Conservation (phyloP, 2,888 invertebrate genomes). For the Sarcophaga caerulescens region DNA sequence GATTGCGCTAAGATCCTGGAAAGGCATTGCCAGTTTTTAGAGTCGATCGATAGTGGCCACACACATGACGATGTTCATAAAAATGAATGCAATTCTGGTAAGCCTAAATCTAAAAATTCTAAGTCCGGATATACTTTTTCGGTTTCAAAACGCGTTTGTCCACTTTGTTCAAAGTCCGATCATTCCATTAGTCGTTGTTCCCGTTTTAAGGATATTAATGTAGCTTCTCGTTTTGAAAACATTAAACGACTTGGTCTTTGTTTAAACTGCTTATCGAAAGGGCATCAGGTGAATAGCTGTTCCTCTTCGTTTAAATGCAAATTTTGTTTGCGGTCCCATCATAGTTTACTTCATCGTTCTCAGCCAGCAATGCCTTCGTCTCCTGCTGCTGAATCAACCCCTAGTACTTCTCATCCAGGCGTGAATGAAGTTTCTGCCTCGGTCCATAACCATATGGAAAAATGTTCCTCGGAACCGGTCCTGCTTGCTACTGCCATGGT, state of each 20-base stretch:
- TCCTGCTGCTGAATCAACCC: neutral
- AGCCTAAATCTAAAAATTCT: neutral
- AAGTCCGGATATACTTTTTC: slow-evolving; percentile 14
- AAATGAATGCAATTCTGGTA: neutral
- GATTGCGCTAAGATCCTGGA: slow-evolving; percentile 47
- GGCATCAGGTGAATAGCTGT: too few relatives aligned
- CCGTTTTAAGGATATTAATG: slow-evolving; percentile 30
- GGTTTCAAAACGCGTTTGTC: slow-evolving; percentile 17
- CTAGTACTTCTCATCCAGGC: neutral
- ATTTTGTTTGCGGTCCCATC: slow-evolving; percentile 31
- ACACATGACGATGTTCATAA: neutral
- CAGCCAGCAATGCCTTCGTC: neutral
- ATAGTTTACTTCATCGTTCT: slow-evolving; percentile 52
- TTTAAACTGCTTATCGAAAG: neutral
- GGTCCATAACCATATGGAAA: slow-evolving; percentile 36
- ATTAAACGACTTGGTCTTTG: slow-evolving; percentile 24
- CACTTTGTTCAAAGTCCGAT: slow-evolving; percentile 15
- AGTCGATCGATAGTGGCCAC: slow-evolving; percentile 11
- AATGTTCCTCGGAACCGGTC: slow-evolving; percentile 26
- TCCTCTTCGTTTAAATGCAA: slow-evolving; percentile 38
- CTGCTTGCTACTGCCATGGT: slow-evolving; percentile 57
- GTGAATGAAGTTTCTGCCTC: slow-evolving; percentile 4
- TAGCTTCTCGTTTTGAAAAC: slow-evolving; percentile 26
- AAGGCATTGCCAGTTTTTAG: slow-evolving; percentile 47
- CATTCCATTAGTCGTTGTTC: slow-evolving; percentile 21